A percentile compares a stretch with the other conserved stretches of the same genome.
Evolutionary conservation across 2,113 vertebrate species (phyloP).

Genomic region (Melanotaenia duboulayi): DNA sequence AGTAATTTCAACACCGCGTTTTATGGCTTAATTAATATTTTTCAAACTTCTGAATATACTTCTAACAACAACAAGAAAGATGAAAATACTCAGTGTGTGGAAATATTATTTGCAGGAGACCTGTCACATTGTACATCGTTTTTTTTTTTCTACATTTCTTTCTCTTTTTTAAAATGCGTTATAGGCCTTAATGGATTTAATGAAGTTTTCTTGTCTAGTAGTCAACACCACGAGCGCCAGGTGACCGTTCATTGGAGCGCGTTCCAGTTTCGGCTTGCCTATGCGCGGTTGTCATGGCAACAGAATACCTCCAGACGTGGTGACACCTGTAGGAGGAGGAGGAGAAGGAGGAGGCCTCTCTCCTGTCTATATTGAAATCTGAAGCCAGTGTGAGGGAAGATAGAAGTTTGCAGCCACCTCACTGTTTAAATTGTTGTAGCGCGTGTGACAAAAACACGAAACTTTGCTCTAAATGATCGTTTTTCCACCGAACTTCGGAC

Average conservation of each 20-base stretch:
- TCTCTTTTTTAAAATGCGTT: background rate
- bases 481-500: background rate
- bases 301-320: slow-evolving; percentile 17
- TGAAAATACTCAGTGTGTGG: too few relatives aligned
- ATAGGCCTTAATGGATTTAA: background rate
- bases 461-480: background rate
- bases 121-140: background rate
- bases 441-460: accelerated
- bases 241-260: slow-evolving; percentile 1
- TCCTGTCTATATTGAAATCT: background rate
- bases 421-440: background rate
- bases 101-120: too few relatives aligned
- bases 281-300: slow-evolving; percentile 45
- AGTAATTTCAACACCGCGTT: background rate
- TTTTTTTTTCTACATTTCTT: background rate
- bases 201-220: background rate
- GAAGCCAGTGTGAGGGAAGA: background rate
- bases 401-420: background rate
- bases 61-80: too few relatives aligned
- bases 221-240: background rate
- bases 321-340: slow-evolving; percentile 33
- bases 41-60: too few relatives aligned
- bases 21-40: background rate
- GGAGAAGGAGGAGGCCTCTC: background rate
- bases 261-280: background rate